phyloP scores from a whole-genome alignment of 2,113 vertebrate species.

The Zosterops pallidus region DNA sequence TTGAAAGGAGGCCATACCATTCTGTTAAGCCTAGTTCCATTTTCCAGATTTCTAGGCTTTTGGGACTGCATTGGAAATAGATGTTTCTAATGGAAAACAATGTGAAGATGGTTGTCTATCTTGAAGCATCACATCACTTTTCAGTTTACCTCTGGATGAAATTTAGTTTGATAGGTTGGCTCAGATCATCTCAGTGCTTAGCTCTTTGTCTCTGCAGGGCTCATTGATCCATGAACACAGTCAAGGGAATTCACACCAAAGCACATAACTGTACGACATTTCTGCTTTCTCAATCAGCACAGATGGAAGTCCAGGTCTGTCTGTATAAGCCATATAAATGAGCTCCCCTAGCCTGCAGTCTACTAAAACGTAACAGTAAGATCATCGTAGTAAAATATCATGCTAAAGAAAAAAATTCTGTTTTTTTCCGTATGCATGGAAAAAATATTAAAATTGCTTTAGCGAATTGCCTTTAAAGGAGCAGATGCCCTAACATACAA shows the following conservation, averaged over 20 bases:
- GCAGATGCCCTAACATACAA: background rate
- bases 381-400: background rate
- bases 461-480: background rate
- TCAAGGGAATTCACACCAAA: background rate
- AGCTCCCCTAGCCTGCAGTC: background rate
- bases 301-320: background rate
- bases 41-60: background rate
- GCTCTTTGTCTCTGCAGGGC: background rate
- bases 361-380: background rate
- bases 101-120: background rate
- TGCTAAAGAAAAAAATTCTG: background rate
- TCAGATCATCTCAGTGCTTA: background rate
- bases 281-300: background rate
- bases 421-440: background rate
- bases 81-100: background rate
- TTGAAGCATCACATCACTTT: background rate
- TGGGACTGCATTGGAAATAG: background rate
- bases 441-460: background rate
- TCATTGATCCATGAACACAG: background rate
- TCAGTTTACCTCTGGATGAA: background rate
- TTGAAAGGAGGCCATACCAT: background rate
- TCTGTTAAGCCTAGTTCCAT: background rate
- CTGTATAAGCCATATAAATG: background rate
- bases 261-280: background rate
- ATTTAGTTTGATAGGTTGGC: background rate